Evolutionary conservation across 2,797 vertebrate genomes (phyloP).

Genomic region (Echeneis naucrates): DNA sequence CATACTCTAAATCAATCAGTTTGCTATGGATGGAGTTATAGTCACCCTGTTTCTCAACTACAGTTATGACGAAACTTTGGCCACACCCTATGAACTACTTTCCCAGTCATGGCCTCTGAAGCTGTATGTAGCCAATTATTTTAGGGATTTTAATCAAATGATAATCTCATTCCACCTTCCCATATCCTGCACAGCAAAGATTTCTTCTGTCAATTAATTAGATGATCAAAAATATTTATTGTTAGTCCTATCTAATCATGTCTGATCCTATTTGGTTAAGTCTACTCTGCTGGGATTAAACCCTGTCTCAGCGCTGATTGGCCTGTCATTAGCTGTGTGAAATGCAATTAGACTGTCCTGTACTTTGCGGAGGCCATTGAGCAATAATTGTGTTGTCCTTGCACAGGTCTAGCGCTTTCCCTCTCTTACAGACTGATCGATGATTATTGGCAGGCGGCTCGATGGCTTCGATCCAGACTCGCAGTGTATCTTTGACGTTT

Average conservation of each 20-base stretch:
- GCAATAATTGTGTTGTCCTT: conserved; percentile 48
- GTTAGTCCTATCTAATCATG: conserved; percentile 68
- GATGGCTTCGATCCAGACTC: conserved; percentile 34
- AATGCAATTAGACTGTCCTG: conserved; percentile 73
- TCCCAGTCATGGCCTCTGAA: neutral
- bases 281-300: conserved; percentile 53
- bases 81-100: neutral
- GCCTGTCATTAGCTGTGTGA: conserved; percentile 54
- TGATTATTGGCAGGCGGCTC: conserved; percentile 68
- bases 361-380: conserved; percentile 40
- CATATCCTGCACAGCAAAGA: neutral
- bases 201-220: conserved; percentile 32
- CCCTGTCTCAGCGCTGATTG: conserved; percentile 47
- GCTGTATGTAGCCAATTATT: neutral
- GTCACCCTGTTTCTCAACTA: too few species aligned
- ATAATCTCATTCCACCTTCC: neutral
- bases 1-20: too few species aligned
- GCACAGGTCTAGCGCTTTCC: conserved; percentile 68
- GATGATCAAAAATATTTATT: conserved; percentile 50
- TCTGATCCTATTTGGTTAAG: conserved; percentile 72
- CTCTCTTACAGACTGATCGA: conserved; percentile 54
- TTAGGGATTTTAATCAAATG: neutral
- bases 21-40: too few species aligned
- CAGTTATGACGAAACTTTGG: too few species aligned
- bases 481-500: conserved; percentile 37